Evolutionary conservation across 2,113 vertebrate genomes (phyloP), one percentile per base, ranked within the genome.

Genomic region (Marmota monax): DNA sequence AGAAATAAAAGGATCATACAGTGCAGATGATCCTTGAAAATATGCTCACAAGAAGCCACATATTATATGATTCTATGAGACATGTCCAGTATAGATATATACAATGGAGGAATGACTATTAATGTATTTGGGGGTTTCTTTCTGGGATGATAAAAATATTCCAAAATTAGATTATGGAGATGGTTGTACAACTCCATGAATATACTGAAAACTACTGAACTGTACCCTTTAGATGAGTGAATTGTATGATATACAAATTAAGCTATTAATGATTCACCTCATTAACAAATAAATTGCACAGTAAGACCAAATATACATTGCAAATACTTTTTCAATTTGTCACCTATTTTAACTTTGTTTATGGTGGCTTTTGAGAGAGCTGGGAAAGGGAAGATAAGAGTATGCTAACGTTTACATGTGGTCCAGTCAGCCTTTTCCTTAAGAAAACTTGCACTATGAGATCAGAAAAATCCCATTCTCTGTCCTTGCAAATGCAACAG

Each of bases 381-480:
- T 29, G 5, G 27, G 12, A 73, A 65, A 17, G 61, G 23, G 9
- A 20, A 96, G 39, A 67, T 20, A 89, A 42, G 0, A 87, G 82
- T 83, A 65, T 16, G 45, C 58, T 45, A 12, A 48, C 63, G n/a
- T 61, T 51, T 45, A 27, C 16, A 42, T 37, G 4, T 45, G 79
- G 45, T 56, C 61, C 20, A 53, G 13, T n/a, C 37, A 14, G 10
- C 42, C 14, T n/a, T 78, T 85, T 82, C 67, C 51, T 91, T 56
- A 29, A 69, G 56, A 73, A 90, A 84, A 79, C 25, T 95, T 92
- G 14, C 8, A 45, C 42, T 48, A 77, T 6, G 79, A 70, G 76
- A 80, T 32, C 69, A 72, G 79, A 94, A 93, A 84, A 96, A 76
- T 73, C 58, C 65, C 87, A 32, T 56, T 82, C 72, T 82, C 20